Evolutionary conservation across 2,113 vertebrate species (phyloP).

Genomic region (Engystomops pustulosus): DNA sequence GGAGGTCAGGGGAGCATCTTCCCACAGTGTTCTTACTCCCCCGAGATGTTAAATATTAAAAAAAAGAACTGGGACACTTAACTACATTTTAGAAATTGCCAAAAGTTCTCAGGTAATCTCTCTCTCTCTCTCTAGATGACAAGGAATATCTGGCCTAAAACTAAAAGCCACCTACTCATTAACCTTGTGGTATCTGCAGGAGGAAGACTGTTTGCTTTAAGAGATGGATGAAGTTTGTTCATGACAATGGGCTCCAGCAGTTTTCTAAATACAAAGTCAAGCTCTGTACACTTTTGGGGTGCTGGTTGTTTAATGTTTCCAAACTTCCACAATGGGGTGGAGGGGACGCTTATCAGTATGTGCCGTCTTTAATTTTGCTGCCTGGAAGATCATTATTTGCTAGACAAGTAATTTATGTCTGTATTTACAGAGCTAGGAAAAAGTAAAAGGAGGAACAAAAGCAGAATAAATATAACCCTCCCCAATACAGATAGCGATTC

Average conservation of each 20-base stretch:
- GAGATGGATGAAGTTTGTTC: conserved; percentile 57
- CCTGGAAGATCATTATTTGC: conserved; percentile 26
- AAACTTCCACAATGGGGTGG: not conserved
- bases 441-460: conserved; percentile 11
- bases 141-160: not conserved
- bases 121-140: not conserved
- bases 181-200: conserved; percentile 37
- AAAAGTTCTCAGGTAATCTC: conserved; percentile 28
- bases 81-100: conserved; percentile 25
- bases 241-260: conserved; percentile 44
- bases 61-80: not conserved
- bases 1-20: conserved; percentile 50
- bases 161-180: conserved; percentile 45
- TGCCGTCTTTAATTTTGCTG: not conserved
- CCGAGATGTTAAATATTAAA: conserved; percentile 57
- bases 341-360: conserved; percentile 29
- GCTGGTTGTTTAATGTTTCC: conserved; percentile 39
- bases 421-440: not conserved
- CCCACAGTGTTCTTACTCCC: conserved; percentile 54
- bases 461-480: conserved; percentile 4
- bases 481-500: conserved; percentile 11
- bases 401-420: not conserved
- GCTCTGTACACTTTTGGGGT: conserved; percentile 51
- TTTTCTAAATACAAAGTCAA: conserved; percentile 33
- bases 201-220: conserved; percentile 37